A percentile compares a stretch with the other conserved stretches of the same genome.
Evolutionary conservation across 2,888 invertebrate genomes (phyloP).

Genomic region (Sialis lutaria): DNA sequence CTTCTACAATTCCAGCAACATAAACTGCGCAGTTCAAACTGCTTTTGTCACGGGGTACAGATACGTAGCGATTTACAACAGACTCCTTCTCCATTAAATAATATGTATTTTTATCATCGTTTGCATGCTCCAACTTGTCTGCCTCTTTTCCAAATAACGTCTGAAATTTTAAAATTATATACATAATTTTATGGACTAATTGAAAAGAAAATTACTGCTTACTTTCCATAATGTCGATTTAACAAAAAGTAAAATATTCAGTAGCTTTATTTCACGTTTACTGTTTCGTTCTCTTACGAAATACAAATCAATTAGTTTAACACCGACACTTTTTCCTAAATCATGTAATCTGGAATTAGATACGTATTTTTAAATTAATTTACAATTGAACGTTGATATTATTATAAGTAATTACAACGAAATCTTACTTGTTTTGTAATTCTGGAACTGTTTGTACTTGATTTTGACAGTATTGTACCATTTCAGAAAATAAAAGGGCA

Average conservation of each 20-base stretch:
- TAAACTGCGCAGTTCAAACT: conserved; percentile 97
- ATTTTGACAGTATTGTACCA: conserved; percentile 96
- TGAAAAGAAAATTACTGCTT: conserved; percentile 7
- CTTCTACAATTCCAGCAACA: conserved; percentile 93
- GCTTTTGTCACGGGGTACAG: conserved; percentile 94
- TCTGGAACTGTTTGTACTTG: conserved; percentile 90
- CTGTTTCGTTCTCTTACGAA: conserved; percentile 86
- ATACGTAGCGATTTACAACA: conserved; percentile 87
- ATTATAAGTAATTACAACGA: background rate
- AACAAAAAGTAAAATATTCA: conserved; percentile 88
- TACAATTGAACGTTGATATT: conserved; percentile 1
- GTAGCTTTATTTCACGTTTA: conserved; percentile 85
- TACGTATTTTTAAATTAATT: conserved; percentile 3
- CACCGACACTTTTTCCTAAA: conserved; percentile 89
- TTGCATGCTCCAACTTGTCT: conserved; percentile 95
- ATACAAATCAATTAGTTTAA: conserved; percentile 81
- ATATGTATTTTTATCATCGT: conserved; percentile 95
- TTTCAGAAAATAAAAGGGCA: conserved; percentile 91
- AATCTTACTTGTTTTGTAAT: conserved; percentile 73
- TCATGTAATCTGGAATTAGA: conserved; percentile 60
- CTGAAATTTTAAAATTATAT: conserved; percentile 26
- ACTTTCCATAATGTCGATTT: conserved; percentile 97
- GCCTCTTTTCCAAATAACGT: conserved; percentile 95
- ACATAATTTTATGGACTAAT: background rate
- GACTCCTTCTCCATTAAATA: conserved; percentile 98